phyloP scores from a whole-genome alignment of 2,113 vertebrate species.

The Pontoporia blainvillei region DNA sequence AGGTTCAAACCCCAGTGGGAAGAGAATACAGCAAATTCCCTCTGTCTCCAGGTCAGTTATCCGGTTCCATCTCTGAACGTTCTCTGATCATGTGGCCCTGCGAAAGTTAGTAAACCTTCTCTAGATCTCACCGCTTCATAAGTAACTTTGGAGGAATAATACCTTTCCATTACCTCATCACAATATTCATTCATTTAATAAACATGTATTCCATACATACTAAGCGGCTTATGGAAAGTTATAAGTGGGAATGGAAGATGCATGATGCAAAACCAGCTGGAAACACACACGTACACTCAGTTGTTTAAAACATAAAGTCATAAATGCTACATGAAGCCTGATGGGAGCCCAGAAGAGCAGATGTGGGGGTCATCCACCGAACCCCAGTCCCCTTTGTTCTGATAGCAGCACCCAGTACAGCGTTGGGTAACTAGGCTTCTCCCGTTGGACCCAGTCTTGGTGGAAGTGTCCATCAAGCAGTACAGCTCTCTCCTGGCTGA shows the following conservation, averaged over 20 bases:
- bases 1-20: background rate
- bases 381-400: background rate
- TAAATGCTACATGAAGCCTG: background rate
- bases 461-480: background rate
- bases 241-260: background rate
- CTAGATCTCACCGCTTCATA: background rate
- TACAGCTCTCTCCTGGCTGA: background rate
- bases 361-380: no score
- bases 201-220: background rate
- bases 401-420: background rate
- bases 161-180: background rate
- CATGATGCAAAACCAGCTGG: background rate
- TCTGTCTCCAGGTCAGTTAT: background rate
- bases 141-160: background rate
- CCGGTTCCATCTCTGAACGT: background rate
- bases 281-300: background rate
- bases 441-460: no score
- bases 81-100: background rate
- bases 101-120: background rate
- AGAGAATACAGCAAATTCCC: background rate
- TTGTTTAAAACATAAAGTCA: background rate
- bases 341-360: background rate
- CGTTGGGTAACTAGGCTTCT: background rate
- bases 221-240: background rate
- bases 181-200: background rate